Evolutionary conservation across 2,113 vertebrate genomes (phyloP).

Genomic region (Ciconia maguari): DNA sequence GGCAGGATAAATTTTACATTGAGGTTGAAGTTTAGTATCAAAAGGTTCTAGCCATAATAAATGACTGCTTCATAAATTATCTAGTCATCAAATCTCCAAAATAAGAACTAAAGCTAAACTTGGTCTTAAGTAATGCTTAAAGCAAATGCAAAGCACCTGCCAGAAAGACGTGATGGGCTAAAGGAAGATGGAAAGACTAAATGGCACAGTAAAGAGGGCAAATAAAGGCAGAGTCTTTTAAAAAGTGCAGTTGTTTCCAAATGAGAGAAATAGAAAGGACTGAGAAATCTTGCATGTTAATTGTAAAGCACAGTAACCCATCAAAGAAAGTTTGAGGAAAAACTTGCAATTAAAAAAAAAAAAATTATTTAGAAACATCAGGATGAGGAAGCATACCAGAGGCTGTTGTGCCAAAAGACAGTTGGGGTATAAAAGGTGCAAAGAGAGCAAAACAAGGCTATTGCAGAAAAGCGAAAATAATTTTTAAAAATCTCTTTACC

Average conservation of each 20-base stretch:
- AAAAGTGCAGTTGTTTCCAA: not conserved
- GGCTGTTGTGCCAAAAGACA: not conserved
- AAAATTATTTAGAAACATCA: not conserved
- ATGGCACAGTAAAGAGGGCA: not conserved
- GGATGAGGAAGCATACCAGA: not conserved
- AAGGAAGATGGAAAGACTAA: not conserved
- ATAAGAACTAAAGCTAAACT: not conserved
- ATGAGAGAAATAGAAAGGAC: not conserved
- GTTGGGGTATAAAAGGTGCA: not conserved
- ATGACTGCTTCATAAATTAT: not conserved
- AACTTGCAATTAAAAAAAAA: not conserved
- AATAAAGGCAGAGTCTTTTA: not conserved
- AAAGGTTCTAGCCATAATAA: not conserved
- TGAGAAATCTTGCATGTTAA: not conserved
- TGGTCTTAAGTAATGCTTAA: not conserved
- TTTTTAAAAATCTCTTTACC: not conserved
- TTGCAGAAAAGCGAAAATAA: not conserved
- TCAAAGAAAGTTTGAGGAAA: not conserved
- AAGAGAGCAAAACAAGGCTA: not conserved
- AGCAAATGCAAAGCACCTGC: not conserved
- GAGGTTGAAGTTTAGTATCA: not conserved
- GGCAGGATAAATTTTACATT: not conserved
- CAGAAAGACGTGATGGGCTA: not conserved
- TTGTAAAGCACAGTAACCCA: not conserved
- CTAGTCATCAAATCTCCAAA: not conserved